Base-by-base conservation (phyloP, 2,888 invertebrate species). In the Trissonchulus latispiculum region DNA sequence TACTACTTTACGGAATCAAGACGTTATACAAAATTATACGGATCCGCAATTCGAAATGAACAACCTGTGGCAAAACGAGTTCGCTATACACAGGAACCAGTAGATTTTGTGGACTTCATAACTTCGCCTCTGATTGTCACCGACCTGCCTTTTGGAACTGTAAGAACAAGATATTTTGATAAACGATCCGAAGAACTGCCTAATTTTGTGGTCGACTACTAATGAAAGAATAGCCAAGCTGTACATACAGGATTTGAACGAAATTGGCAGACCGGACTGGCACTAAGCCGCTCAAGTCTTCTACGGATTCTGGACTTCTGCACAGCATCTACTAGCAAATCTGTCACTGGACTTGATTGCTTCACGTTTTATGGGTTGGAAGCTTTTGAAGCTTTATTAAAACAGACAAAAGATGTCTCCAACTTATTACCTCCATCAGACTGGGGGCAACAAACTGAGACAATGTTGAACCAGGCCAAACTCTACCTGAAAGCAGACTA, bases 401-500 rank as follows among this genome's bases (percentile, higher is more conserved):
- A 15, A 15, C 8, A 15, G 23, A 23, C 48, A 8, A 23, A 8
- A 48, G 23, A 8, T 15, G 23, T 48, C 23, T 48, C 48, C 23
- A 23, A 48, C 23, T 15, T 23, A 48, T 23, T 15, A 8, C 8
- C 8, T 23, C 8, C 48, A 48, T 8, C 8, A 15, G 48, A 48
- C 8, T 15, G 23, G 68, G 31, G 15, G 3, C 29, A 15, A 68
- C 35, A 68, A 68, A 3, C 8, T 3, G 3, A 8, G 8, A 68
- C 8, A 15, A 48, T 2, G 8, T 68, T 68, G 35, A 29, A 32
- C 2, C 8, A 15, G 36, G 31, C 36, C 31, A 68, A 68, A 33
- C 68, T 29, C 3, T 68, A 68, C 36, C n/a, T 68, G 32, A 68
- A 68, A 28, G 32, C 31, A 23, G 68, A 68, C 32, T 68, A 68